Evolutionary conservation across 2,113 vertebrate genomes (phyloP).

Genomic region (Clarias batrachus): DNA sequence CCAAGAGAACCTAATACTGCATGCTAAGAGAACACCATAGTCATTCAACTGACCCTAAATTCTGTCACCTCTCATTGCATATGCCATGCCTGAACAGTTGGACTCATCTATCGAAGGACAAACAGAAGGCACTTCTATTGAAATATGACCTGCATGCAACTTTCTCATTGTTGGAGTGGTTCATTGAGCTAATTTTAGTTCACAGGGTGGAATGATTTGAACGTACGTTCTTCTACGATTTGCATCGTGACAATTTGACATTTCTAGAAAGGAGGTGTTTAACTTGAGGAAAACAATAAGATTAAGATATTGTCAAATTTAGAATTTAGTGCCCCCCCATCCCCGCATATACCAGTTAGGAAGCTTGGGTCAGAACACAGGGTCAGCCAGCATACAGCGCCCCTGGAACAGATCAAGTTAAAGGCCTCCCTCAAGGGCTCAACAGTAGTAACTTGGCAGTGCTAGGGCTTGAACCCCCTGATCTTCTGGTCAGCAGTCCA

Average conservation of each 20-base stretch:
- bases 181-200: background rate
- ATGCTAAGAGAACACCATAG: slow-evolving; percentile 55
- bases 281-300: background rate
- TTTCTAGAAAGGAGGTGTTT: background rate
- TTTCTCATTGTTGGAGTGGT: background rate
- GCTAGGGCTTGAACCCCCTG: no score
- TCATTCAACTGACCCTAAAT: slow-evolving; percentile 41
- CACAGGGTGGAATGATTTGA: background rate
- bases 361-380: no score
- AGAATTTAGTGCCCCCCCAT: no score
- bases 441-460: no score
- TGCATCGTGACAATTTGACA: background rate
- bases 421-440: no score
- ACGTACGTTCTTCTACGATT: background rate
- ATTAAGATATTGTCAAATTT: background rate
- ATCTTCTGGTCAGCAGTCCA: no score
- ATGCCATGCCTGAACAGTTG: slow-evolving; percentile 63
- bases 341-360: no score
- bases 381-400: no score
- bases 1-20: slow-evolving; percentile 34
- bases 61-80: slow-evolving; percentile 54
- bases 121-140: slow-evolving; percentile 79
- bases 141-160: slow-evolving; percentile 48
- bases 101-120: slow-evolving; percentile 69
- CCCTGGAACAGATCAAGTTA: no score